A percentile compares a stretch with the other conserved stretches of the same genome.
Conservation (phyloP, 2,888 invertebrate species). For the Venusia cambrica region DNA sequence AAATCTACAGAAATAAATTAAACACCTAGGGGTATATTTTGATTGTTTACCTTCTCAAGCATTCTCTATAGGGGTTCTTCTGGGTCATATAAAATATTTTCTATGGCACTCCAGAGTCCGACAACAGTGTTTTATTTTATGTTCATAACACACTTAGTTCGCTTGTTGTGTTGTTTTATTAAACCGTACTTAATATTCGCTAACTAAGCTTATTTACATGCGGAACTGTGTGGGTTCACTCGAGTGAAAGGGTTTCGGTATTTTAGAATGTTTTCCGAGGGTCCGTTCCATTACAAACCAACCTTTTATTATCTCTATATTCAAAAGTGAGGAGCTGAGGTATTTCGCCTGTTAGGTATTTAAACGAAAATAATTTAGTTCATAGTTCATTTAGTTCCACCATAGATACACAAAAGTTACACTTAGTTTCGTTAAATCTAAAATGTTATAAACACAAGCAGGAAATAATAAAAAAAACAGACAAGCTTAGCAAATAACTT, state of each 20-base stretch:
- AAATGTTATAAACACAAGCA: too few species aligned
- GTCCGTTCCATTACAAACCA: conserved; percentile 22
- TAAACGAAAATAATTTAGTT: too few species aligned
- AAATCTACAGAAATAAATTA: too few species aligned
- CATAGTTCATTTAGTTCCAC: too few species aligned
- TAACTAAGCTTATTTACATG: conserved; percentile 36
- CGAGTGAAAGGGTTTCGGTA: conserved; percentile 31
- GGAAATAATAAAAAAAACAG: too few species aligned
- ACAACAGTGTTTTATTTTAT: conserved; percentile 66
- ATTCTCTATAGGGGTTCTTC: conserved; percentile 49
- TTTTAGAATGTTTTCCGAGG: conserved; percentile 35
- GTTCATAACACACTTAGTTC: conserved; percentile 41
- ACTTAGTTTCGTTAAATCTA: too few species aligned
- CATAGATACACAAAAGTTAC: too few species aligned
- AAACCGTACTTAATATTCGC: conserved; percentile 37
- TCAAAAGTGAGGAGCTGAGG: too few species aligned
- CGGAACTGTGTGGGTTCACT: conserved; percentile 27
- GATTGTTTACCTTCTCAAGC: conserved; percentile 38
- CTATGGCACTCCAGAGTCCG: conserved; percentile 53
- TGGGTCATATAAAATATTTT: conserved; percentile 57
- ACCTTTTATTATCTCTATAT: too few species aligned
- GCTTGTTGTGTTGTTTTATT: conserved; percentile 37
- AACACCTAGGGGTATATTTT: too few species aligned
- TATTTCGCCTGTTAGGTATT: too few species aligned
- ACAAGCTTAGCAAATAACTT: too few species aligned